Base-by-base conservation (phyloP, 2,888 invertebrate genomes). In the Phaedon cochleariae region DNA sequence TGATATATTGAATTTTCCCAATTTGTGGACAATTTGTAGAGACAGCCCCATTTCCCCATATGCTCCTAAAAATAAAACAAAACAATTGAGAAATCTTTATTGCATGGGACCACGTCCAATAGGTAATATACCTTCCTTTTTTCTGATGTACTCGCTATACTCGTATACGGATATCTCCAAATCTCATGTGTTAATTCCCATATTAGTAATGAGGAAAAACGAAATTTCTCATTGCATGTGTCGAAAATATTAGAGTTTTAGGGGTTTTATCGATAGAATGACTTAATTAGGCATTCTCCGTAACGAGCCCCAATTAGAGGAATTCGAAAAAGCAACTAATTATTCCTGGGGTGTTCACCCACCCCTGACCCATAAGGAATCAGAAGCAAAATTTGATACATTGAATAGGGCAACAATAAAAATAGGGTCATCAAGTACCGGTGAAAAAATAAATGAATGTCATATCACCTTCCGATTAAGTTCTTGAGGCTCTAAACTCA, bases 141-240 rank as follows among this genome's bases (percentile, higher is more conserved):
- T 64, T 66, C 57, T 65, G 65, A 60, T 62, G 66, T 61, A 58
- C n/a, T n/a, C n/a, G 17, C 55, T 66, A 55, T 66, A 59, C 62
- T 65, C 65, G 61, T 26, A 59, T 54, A 37, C 37, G 46, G 59
- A 61, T 76, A 76, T 74, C 76, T 70, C 67, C 65, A 64, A 72
- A 74, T 74, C 74, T 74, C 76, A 76, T 76, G 66, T 74, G 76
- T 66, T 74, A 55, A 67, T 75, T 76, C 76, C 76, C 76, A 76
- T 74, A 72, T 73, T 73, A 71, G 62, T 64, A 65, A 67, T 58
- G 64, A 53, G 49, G 15, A 68, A 69, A 67, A 69, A 67, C 65
- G 64, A 45, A 57, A 53, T 68, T 68, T 62, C 65, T 67, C 68
- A 53, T 71, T 71, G 71, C 71, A 71, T 69, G 71, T 65, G 71